Base-by-base conservation (phyloP, 2,888 invertebrate genomes). In the Linnaemya tessellans region DNA sequence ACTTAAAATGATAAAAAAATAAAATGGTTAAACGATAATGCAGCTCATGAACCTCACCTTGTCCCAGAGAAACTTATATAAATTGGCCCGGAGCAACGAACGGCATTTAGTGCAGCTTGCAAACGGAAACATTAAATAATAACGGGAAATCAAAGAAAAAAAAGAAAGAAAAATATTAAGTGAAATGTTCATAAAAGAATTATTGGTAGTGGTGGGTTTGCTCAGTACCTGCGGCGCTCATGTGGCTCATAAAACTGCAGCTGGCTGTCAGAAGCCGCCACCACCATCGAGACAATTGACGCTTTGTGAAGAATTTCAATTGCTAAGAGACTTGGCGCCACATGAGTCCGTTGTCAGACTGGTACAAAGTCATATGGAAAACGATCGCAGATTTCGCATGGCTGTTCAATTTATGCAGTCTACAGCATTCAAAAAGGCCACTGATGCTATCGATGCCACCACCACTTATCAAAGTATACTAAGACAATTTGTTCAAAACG, bases 281-380 rank as follows among this genome's bases (percentile, higher is more conserved):
- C 0, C 15, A 20, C 0, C 10, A 18, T 0, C 2, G 1, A 18
- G 10, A 5, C 13, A 41, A n/a, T 43, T 60, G 9, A 60, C 49
- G 10, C 62, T 81, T 22, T 81, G 80, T 51, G 41, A 81, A 11
- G 74, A 81, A 7, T 62, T 81, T 7, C 80, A 74, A 68, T 3
- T 51, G 30, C 11, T 81, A 68, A 18, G 35, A 22, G 38, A 81
- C 60, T 74, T 81, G 43, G 68, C 74, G 0, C 60, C 74, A 0
- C 9, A 43, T 1, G 43, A 7, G 1, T 10, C 58, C 1, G 22
- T 81, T 18, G 43, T 35, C 1, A 1, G 30, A 1, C 30, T 81
- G 0, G 68, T 81, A 5, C 8, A 54, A 54, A 68, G 15, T 13
- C 74, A 81, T 15, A 62, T 67, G 80, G 11, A 9, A 30, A 81